Evolutionary conservation across 2,797 vertebrate species (phyloP).

Genomic region (Momotus momota): DNA sequence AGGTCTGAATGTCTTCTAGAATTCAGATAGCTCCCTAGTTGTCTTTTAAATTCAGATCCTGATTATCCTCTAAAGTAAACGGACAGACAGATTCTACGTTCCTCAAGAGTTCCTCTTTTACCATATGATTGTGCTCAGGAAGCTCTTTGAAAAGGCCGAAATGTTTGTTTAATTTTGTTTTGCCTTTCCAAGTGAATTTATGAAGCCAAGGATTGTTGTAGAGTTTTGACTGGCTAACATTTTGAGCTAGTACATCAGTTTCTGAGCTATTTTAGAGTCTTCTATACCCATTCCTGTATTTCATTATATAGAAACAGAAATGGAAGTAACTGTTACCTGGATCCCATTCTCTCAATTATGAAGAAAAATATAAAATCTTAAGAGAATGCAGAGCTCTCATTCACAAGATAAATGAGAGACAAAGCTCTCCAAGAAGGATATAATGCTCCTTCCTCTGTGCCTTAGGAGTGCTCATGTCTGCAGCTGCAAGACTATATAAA

Average conservation of each 20-base stretch:
- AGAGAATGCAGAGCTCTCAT: neutral
- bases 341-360: neutral
- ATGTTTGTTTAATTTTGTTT: slow-evolving; percentile 15
- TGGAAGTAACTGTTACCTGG: neutral
- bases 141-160: neutral
- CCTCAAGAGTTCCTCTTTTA: neutral
- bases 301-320: neutral
- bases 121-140: neutral
- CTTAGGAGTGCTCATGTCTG: neutral
- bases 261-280: slow-evolving; percentile 9
- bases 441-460: neutral
- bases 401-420: neutral
- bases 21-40: neutral
- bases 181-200: neutral
- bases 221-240: neutral
- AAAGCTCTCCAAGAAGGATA: neutral
- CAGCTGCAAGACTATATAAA: slow-evolving; percentile 18
- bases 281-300: neutral
- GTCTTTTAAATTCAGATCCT: slow-evolving; percentile 2
- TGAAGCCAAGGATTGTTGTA: neutral
- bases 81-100: neutral
- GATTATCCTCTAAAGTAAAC: neutral
- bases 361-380: neutral
- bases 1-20: neutral
- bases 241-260: slow-evolving; percentile 20